phyloP scores from a whole-genome alignment of 2,797 vertebrate species.

The Hemitrygon akajei region DNA sequence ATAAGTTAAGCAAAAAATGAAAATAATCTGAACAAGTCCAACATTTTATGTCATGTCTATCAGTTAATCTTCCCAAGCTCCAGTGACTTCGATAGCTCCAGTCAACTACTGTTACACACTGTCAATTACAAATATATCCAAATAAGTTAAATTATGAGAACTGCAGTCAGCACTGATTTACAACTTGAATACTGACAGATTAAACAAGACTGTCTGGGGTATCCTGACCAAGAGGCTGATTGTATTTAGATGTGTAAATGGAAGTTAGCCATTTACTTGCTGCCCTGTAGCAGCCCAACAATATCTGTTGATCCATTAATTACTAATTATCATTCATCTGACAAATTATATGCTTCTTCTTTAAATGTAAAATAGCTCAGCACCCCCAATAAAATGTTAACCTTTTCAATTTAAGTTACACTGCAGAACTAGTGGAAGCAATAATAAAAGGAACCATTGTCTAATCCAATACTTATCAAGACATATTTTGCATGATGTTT shows the following conservation, averaged over 20 bases:
- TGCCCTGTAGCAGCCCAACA: constrained; percentile 63
- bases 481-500: constrained; percentile 45
- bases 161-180: constrained; percentile 62
- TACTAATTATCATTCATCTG: constrained; percentile 42
- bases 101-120: constrained; percentile 52
- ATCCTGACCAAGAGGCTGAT: constrained; percentile 64
- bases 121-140: constrained; percentile 47
- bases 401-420: constrained; percentile 58
- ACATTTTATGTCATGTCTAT: constrained; percentile 57
- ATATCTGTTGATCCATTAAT: constrained; percentile 51
- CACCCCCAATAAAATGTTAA: constrained; percentile 47
- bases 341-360: constrained; percentile 51
- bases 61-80: constrained; percentile 57
- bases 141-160: constrained; percentile 55
- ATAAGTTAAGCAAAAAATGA: constrained; percentile 60
- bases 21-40: constrained; percentile 57
- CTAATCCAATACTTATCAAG: constrained; percentile 41
- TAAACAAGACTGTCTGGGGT: constrained; percentile 57
- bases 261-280: constrained; percentile 72
- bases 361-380: constrained; percentile 44
- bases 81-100: constrained; percentile 49
- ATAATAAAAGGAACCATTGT: constrained; percentile 47
- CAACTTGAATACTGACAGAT: constrained; percentile 60
- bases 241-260: constrained; percentile 59
- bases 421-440: constrained; percentile 44